These are phyloP conservation scores for Acanthosepion lycidas DNA, from an alignment of 2,888 invertebrate species.

Conservation along the genomic window DNA sequence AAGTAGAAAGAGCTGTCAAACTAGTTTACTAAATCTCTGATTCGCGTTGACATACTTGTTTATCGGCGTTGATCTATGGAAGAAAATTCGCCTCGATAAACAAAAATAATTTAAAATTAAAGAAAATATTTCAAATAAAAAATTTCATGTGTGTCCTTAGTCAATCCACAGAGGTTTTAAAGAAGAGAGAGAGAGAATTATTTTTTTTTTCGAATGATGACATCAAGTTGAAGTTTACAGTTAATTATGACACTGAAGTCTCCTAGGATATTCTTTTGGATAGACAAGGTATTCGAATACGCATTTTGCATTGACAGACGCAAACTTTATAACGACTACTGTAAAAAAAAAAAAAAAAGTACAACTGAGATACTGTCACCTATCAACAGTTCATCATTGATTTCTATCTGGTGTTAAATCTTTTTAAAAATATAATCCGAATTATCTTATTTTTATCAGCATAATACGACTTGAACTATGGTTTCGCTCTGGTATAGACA, in stretches of 20 bases:
- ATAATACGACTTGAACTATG: no score
- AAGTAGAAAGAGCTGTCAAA: neutral
- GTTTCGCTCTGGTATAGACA: no score
- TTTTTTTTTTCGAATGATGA: neutral
- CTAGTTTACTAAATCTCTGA: neutral
- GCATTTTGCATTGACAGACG: neutral
- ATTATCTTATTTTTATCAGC: neutral
- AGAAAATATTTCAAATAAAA: neutral
- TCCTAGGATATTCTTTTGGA: neutral
- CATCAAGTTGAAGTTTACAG: neutral
- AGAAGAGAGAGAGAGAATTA: no score
- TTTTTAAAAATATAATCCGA: neutral
- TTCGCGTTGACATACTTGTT: neutral
- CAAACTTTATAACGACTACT: neutral
- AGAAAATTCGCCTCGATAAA: neutral
- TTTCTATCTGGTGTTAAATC: neutral
- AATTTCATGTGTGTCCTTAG: neutral
- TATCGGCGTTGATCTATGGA: neutral
- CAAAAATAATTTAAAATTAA: neutral
- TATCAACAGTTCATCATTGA: neutral
- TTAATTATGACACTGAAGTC: neutral
- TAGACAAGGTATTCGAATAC: neutral
- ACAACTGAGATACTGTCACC: neutral
- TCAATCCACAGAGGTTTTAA: neutral
- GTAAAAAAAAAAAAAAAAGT: neutral